phyloP scores from a whole-genome alignment of 2,888 invertebrate species.

The Podabrus alpinus region DNA sequence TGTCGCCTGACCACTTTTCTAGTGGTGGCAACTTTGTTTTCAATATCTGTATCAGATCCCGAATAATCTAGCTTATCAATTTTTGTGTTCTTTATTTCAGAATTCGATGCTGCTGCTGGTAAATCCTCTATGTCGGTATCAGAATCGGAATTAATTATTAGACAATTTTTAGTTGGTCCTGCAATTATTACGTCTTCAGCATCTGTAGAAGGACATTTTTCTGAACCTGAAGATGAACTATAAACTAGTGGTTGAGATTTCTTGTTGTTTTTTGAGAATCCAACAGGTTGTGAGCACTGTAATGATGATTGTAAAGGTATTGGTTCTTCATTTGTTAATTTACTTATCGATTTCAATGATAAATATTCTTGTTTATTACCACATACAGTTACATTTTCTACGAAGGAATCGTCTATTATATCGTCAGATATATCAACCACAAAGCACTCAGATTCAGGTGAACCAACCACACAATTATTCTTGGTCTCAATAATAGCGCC shows the following conservation, averaged over 20 bases:
- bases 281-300: background rate
- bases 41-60: background rate
- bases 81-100: background rate
- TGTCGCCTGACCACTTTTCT: background rate
- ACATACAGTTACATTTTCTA: background rate
- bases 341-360: background rate
- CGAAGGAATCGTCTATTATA: background rate
- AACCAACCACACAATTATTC: background rate
- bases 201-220: background rate
- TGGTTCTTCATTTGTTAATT: background rate
- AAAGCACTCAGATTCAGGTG: background rate
- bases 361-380: background rate
- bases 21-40: background rate
- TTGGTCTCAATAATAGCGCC: no score
- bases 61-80: background rate
- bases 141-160: slow-evolving; percentile 20
- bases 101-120: no score
- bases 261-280: background rate
- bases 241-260: background rate
- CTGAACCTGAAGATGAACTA: background rate
- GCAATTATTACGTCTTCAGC: background rate
- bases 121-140: slow-evolving; percentile 7
- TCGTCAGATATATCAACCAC: background rate
- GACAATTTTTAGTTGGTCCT: background rate
- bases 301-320: background rate